Evolutionary conservation across 2,888 invertebrate genomes (phyloP).

Genomic region (Athetis lepigone): DNA sequence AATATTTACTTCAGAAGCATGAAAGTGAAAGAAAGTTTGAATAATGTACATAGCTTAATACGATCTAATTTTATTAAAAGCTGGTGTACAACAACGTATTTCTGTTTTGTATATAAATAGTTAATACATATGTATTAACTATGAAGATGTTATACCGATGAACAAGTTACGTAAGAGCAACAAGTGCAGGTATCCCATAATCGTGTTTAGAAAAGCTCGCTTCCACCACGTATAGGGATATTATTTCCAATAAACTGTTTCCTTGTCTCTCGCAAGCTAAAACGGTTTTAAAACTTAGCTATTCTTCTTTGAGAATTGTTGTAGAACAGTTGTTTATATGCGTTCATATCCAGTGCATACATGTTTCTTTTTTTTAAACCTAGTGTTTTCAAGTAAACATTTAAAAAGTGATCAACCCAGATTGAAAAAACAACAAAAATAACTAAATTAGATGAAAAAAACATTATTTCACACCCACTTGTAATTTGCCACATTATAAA

Average conservation of each 20-base stretch:
- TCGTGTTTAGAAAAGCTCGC: slow-evolving; percentile 9
- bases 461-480: neutral
- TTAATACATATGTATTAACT: neutral
- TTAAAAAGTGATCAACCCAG: neutral
- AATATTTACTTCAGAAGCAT: slow-evolving; percentile 15
- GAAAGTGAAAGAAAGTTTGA: slow-evolving; percentile 17
- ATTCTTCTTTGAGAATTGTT: neutral
- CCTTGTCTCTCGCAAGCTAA: slow-evolving; percentile 6
- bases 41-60: slow-evolving; percentile 16
- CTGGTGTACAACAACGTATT: neutral
- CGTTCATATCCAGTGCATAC: too few relatives aligned
- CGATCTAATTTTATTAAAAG: neutral
- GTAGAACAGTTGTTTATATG: neutral
- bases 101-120: neutral
- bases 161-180: slow-evolving; percentile 17
- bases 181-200: slow-evolving; percentile 21
- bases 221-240: slow-evolving; percentile 3
- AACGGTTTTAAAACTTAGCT: neutral
- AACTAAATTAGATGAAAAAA: neutral
- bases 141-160: neutral
- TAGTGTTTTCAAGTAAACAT: too few relatives aligned
- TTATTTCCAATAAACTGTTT: slow-evolving; percentile 26
- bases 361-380: too few relatives aligned
- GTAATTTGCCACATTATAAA: neutral
- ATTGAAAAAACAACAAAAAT: neutral